phyloP scores from a whole-genome alignment of 2,113 vertebrate species.

The Meles meles region DNA sequence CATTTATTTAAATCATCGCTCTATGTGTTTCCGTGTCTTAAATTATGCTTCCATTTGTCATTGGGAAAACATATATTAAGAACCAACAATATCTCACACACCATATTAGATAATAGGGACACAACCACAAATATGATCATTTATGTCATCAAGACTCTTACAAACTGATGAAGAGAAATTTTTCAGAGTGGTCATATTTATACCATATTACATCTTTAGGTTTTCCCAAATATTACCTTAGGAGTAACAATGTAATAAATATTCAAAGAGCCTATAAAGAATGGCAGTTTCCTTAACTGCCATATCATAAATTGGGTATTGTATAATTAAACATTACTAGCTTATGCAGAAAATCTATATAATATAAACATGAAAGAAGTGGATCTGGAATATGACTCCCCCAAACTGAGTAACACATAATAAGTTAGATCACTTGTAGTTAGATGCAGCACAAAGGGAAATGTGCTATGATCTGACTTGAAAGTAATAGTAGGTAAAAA shows the following conservation, averaged over 20 bases:
- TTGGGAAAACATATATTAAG: neutral
- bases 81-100: neutral
- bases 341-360: neutral
- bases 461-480: neutral
- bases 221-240: neutral
- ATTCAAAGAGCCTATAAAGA: neutral
- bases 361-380: neutral
- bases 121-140: neutral
- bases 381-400: accelerated
- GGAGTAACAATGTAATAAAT: neutral
- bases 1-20: neutral
- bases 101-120: neutral
- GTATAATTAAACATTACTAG: neutral
- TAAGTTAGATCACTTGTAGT: neutral
- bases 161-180: neutral
- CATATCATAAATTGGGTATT: neutral
- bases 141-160: neutral
- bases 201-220: neutral
- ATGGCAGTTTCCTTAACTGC: neutral
- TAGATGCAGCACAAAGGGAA: neutral
- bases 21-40: neutral
- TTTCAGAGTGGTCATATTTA: neutral
- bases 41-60: neutral
- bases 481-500: neutral
- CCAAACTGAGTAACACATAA: neutral